Evolutionary conservation across 2,888 invertebrate genomes (phyloP).

Genomic region (Orthosia incerta): DNA sequence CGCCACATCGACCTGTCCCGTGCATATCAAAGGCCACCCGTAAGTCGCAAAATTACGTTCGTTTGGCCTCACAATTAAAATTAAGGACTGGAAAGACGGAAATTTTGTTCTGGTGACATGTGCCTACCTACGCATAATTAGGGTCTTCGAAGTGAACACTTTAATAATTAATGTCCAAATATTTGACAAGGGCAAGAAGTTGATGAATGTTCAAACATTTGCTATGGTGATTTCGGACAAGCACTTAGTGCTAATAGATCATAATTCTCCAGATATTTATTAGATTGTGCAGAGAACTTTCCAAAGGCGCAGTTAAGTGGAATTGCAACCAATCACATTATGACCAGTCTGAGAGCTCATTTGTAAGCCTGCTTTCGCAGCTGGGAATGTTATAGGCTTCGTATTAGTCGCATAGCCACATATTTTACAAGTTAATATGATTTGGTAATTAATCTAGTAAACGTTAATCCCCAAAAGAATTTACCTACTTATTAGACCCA

Average conservation of each 20-base stretch:
- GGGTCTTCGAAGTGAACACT: too few species aligned
- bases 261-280: constrained; percentile 1
- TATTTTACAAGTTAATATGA: neutral
- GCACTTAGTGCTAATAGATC: neutral
- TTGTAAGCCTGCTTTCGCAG: constrained; percentile 9
- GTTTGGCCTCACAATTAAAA: too few species aligned
- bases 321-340: constrained; percentile 21
- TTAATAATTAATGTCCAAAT: too few species aligned
- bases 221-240: neutral
- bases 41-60: too few species aligned
- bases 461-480: neutral
- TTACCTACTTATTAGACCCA: too few species aligned
- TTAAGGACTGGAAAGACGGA: neutral
- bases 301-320: constrained; percentile 13
- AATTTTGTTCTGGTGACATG: neutral
- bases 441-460: neutral
- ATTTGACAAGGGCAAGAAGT: too few species aligned
- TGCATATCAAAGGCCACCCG: too few species aligned
- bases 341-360: neutral
- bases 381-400: neutral
- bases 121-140: neutral
- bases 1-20: too few species aligned
- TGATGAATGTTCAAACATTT: neutral
- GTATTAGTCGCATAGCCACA: neutral
- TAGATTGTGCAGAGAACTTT: constrained; percentile 13